These are phyloP conservation scores for Plagodis pulveraria DNA, from an alignment of 2,888 invertebrate genomes.

Conservation along the genomic window DNA sequence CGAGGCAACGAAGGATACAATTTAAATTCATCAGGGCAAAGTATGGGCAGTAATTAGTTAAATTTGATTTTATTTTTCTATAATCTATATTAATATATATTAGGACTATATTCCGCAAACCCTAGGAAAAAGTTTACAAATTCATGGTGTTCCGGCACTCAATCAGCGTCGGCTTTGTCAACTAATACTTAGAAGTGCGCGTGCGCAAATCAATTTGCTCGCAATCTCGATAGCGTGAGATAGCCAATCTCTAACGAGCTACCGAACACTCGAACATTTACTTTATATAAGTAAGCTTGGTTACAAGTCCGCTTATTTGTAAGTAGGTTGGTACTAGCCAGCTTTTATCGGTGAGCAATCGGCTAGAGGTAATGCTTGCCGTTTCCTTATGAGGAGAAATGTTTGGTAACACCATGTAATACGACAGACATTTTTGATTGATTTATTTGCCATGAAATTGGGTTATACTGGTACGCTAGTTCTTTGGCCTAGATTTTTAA, in stretches of 20 bases:
- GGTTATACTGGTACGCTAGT: no score
- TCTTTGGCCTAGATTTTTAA: no score
- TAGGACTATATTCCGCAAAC: constrained; percentile 8
- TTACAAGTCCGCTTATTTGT: constrained; percentile 27
- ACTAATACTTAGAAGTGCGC: constrained; percentile 61
- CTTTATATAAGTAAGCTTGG: constrained; percentile 36
- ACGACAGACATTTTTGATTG: constrained; percentile 1
- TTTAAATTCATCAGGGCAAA: no score
- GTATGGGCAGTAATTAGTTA: no score
- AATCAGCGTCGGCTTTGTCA: constrained; percentile 64
- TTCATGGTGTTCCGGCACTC: constrained; percentile 42
- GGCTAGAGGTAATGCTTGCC: constrained; percentile 9
- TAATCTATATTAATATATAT: no score
- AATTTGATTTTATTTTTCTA: no score
- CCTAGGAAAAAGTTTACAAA: background rate
- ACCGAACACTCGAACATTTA: constrained; percentile 48
- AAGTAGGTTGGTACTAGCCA: constrained; percentile 18
- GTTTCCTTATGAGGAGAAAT: constrained; percentile 10
- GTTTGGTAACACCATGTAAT: constrained; percentile 6
- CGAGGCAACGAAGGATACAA: no score
- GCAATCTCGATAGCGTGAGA: constrained; percentile 65
- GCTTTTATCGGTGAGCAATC: constrained; percentile 28
- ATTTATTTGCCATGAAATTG: constrained; percentile 2
- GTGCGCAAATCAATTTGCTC: constrained; percentile 74
- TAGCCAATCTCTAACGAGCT: constrained; percentile 65